Evolutionary conservation across 2,113 vertebrate genomes (phyloP).

Genomic region (Dicaeum eximium): DNA sequence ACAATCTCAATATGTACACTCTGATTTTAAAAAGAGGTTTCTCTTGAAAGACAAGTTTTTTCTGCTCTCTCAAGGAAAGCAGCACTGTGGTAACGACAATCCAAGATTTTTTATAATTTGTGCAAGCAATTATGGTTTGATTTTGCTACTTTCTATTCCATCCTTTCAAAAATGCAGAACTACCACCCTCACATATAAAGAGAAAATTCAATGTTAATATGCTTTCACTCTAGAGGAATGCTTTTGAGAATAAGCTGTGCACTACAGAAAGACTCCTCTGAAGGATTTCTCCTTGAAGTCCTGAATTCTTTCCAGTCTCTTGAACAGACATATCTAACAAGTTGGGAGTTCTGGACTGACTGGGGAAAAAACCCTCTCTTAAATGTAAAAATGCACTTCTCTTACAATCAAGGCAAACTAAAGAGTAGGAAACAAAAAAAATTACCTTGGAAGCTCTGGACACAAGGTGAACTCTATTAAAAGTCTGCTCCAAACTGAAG

Average conservation of each 20-base stretch:
- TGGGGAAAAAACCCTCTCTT: fast-evolving
- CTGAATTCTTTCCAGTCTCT: neutral
- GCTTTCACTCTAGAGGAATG: neutral
- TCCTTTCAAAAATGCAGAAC: neutral
- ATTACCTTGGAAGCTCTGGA: neutral
- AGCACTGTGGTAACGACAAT: neutral
- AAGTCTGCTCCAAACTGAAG: neutral
- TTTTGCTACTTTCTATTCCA: neutral
- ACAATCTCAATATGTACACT: neutral
- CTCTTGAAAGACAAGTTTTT: neutral
- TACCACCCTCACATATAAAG: neutral
- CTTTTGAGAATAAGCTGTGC: neutral
- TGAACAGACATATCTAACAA: neutral
- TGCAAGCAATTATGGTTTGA: neutral
- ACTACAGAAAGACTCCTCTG: neutral
- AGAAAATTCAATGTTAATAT: neutral
- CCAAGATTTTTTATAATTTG: neutral
- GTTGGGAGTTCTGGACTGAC: neutral
- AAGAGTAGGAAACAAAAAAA: neutral
- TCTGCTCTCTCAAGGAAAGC: neutral
- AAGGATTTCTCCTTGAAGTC: neutral
- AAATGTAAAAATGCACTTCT: neutral
- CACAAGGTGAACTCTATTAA: neutral
- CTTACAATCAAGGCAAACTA: neutral
- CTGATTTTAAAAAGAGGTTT: neutral